Conservation (phyloP, 2,888 invertebrate genomes). For the Aradus depressus region DNA sequence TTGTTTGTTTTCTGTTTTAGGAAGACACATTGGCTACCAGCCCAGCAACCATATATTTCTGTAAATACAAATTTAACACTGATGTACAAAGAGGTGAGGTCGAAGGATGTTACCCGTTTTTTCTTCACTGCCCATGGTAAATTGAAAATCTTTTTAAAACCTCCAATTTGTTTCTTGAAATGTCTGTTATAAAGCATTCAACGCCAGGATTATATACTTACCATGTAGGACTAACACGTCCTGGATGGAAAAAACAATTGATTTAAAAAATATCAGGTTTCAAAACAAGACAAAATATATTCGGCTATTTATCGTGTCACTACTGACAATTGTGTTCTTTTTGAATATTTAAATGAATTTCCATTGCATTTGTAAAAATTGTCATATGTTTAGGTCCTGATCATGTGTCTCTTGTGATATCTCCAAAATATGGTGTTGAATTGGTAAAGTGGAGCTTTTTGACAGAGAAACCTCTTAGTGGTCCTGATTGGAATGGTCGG, state of each 20-base stretch:
- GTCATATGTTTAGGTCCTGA: conserved; percentile 45
- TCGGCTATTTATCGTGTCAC: background rate
- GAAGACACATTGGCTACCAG: conserved; percentile 50
- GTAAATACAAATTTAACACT: conserved; percentile 42
- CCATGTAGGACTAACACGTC: no score
- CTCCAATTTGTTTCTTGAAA: background rate
- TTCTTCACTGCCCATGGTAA: conserved; percentile 44
- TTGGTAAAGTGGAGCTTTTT: conserved; percentile 48
- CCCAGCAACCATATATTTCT: conserved; percentile 42
- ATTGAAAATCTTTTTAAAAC: conserved; percentile 20
- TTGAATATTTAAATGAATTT: conserved; percentile 9
- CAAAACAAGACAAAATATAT: background rate
- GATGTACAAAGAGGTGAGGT: conserved; percentile 24
- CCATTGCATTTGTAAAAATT: conserved; percentile 19
- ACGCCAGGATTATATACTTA: no score
- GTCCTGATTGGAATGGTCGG: conserved; percentile 44
- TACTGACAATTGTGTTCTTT: conserved; percentile 1
- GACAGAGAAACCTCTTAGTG: conserved; percentile 44
- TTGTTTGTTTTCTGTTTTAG: conserved; percentile 32
- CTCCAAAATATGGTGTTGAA: conserved; percentile 46
- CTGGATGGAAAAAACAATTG: background rate
- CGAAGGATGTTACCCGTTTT: conserved; percentile 38
- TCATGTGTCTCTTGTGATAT: conserved; percentile 53
- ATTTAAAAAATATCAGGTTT: background rate
- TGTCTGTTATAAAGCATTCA: no score